Percentiles rank a stretch among this genome's conserved stretches.
Evolutionary conservation across 1,140 invertebrate genomes (phyloP).

Genomic region (Hyles euphorbiae): DNA sequence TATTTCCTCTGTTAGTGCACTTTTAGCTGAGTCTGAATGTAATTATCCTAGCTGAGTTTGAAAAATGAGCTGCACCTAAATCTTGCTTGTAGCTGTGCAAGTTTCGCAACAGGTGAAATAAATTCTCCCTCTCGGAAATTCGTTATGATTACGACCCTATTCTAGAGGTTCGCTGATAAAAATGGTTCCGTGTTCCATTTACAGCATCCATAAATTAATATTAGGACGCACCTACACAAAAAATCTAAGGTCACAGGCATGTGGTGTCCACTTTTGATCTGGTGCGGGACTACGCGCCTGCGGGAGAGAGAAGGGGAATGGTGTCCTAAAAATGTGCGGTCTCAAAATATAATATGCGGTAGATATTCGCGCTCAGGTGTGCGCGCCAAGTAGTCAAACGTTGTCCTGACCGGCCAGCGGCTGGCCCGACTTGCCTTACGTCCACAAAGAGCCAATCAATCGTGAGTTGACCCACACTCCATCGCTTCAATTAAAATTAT

Average conservation of each 20-base stretch:
- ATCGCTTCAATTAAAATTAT: neutral
- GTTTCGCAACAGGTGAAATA: conserved; percentile 24
- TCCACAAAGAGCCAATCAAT: conserved; percentile 17
- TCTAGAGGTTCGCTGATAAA: conserved; percentile 14
- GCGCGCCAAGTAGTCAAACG: conserved; percentile 43
- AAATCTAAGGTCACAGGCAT: conserved; percentile 23
- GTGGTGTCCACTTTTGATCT: conserved; percentile 21
- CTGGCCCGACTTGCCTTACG: conserved; percentile 14
- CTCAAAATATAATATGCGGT: conserved; percentile 59
- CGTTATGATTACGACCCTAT: conserved; percentile 17
- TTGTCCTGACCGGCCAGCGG: conserved; percentile 38
- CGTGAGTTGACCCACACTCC: conserved; percentile 27
- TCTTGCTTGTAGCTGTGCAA: conserved; percentile 6
- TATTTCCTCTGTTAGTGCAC: too few species aligned
- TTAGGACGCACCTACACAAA: conserved; percentile 15
- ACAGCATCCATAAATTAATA: conserved; percentile 20
- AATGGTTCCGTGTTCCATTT: conserved; percentile 21
- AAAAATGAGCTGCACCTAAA: conserved; percentile 7
- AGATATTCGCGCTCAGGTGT: conserved; percentile 52
- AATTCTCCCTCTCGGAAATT: conserved; percentile 16
- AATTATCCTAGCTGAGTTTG: neutral
- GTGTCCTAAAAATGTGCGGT: conserved; percentile 38
- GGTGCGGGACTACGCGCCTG: conserved; percentile 8
- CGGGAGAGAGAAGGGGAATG: conserved; percentile 29
- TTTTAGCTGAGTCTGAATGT: neutral